phyloP scores from a whole-genome alignment of 2,113 vertebrate genomes.

The Cinclus mexicanus region DNA sequence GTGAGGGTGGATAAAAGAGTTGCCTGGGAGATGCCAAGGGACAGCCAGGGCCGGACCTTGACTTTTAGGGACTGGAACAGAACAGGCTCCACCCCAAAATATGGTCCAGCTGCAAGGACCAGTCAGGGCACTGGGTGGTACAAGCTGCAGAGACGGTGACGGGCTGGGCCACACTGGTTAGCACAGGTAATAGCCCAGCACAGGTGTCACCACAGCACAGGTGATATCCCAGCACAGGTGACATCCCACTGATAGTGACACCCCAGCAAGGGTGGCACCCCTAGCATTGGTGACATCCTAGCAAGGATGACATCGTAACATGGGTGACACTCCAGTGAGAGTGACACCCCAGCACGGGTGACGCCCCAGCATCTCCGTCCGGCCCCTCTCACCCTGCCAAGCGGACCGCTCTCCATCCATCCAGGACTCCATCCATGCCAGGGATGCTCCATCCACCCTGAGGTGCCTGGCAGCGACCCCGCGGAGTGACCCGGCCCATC shows the following conservation, averaged over 20 bases:
- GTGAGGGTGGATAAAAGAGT: not conserved
- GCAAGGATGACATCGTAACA: rapidly evolving
- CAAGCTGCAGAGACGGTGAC: rapidly evolving
- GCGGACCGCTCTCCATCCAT: not conserved
- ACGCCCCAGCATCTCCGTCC: not conserved
- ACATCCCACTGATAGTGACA: not conserved
- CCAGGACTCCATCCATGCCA: too few species aligned
- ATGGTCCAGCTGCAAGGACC: rapidly evolving
- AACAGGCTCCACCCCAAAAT: not conserved
- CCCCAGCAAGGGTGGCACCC: rapidly evolving
- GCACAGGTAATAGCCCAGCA: rapidly evolving
- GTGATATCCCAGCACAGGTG: rapidly evolving
- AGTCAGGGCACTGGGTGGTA: rapidly evolving
- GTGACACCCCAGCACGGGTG: not conserved
- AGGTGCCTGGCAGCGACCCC: not conserved
- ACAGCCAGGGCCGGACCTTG: not conserved
- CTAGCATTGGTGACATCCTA: too few species aligned
- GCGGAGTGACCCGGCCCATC: not conserved
- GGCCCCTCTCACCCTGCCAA: not conserved
- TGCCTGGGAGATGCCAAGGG: not conserved
- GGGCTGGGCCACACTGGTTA: not conserved
- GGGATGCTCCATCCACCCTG: too few species aligned
- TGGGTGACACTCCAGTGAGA: not conserved
- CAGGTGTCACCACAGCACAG: rapidly evolving
- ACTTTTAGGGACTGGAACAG: not conserved